Evolutionary conservation across 1,140 invertebrate species (phyloP).

Genomic region (Mya arenaria): DNA sequence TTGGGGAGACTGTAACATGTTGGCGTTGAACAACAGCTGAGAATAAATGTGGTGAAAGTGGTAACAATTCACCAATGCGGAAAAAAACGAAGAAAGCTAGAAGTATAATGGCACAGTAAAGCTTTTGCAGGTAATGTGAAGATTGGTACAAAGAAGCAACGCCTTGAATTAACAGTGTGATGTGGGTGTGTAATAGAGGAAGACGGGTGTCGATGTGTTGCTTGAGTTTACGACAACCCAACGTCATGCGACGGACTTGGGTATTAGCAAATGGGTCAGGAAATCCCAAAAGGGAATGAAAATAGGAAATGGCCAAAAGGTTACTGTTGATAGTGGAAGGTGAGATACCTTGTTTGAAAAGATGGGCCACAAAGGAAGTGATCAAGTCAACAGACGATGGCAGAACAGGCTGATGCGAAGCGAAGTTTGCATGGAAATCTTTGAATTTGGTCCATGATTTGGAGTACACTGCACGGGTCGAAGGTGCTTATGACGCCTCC

Average conservation of each 20-base stretch:
- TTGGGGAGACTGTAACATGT: neutral
- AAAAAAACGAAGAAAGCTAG: conserved; percentile 7
- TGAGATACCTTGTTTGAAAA: neutral
- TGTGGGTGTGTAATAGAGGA: neutral
- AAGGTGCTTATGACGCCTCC: neutral
- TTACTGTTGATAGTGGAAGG: conserved; percentile 25
- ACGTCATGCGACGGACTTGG: neutral
- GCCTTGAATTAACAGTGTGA: neutral
- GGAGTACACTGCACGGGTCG: neutral
- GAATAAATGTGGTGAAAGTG: neutral
- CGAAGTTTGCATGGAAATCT: neutral
- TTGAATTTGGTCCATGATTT: neutral
- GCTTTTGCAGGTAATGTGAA: neutral
- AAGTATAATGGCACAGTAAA: neutral
- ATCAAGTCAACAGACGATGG: neutral
- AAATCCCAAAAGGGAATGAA: neutral
- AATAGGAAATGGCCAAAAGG: conserved; percentile 5
- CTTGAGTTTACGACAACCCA: neutral
- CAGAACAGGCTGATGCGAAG: neutral
- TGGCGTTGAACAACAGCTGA: neutral
- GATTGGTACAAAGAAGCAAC: neutral
- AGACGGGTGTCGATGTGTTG: neutral
- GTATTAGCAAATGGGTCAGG: neutral
- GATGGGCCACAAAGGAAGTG: conserved; percentile 6
- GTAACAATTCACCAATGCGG: neutral